Conservation (phyloP, 2,888 invertebrate species). For the Andrena bicolor region DNA sequence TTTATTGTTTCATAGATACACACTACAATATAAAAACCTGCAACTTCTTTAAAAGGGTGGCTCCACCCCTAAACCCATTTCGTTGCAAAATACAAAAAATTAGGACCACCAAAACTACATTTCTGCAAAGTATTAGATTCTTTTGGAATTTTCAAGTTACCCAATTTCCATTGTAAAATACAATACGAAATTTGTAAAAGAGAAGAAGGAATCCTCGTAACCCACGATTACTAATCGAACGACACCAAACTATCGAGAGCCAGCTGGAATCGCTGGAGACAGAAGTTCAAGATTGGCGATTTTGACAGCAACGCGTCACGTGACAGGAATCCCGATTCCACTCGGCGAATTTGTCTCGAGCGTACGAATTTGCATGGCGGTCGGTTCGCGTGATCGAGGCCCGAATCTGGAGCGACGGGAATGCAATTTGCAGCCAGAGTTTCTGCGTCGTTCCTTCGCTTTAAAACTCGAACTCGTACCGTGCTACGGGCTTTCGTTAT, state of each 20-base stretch:
- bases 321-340: conserved; percentile 5
- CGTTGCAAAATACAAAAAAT: too few species aligned
- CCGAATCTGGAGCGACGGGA: conserved; percentile 6
- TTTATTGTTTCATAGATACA: too few species aligned
- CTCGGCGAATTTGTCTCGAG: not conserved
- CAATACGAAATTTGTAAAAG: too few species aligned
- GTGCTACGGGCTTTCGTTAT: conserved; percentile 15
- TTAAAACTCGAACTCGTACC: conserved; percentile 4
- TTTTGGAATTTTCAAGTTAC: too few species aligned
- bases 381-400: conserved; percentile 22
- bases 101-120: too few species aligned
- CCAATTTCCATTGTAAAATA: too few species aligned
- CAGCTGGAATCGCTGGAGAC: not conserved
- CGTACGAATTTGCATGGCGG: not conserved
- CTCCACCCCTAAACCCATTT: too few species aligned
- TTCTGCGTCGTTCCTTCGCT: not conserved
- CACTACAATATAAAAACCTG: too few species aligned
- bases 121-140: too few species aligned
- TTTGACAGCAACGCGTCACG: not conserved
- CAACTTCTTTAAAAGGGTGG: too few species aligned
- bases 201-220: too few species aligned
- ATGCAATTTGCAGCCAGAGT: not conserved
- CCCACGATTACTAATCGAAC: not conserved
- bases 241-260: not conserved
- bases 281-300: not conserved